Conservation (phyloP, 2,888 invertebrate genomes). For the Apamea sordens region DNA sequence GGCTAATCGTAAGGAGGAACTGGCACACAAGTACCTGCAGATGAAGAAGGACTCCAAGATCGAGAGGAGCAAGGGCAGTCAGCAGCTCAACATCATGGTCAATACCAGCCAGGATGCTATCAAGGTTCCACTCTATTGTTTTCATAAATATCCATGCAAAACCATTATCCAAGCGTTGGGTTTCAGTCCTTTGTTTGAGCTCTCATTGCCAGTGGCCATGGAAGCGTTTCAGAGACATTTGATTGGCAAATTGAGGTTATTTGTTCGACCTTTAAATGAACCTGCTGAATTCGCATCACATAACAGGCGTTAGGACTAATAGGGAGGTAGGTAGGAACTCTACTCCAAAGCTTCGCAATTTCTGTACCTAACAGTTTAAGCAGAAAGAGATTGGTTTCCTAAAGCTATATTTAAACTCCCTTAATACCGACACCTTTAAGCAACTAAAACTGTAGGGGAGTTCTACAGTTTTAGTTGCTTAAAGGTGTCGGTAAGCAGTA, state of each 20-base stretch:
- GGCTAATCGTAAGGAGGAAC: constrained; percentile 84
- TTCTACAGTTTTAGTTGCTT: no score
- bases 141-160: constrained; percentile 1
- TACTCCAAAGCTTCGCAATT: not conserved
- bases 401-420: not conserved
- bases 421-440: not conserved
- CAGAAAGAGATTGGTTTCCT: not conserved
- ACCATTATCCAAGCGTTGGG: not conserved
- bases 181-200: constrained; percentile 13
- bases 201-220: constrained; percentile 11
- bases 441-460: no score
- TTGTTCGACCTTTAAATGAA: constrained; percentile 1
- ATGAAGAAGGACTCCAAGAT: constrained; percentile 89
- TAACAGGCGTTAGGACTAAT: not conserved
- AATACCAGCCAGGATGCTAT: constrained; percentile 91
- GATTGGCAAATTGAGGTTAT: not conserved
- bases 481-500: no score
- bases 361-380: not conserved
- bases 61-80: constrained; percentile 86
- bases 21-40: constrained; percentile 85
- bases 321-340: not conserved
- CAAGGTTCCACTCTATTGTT: constrained; percentile 77
- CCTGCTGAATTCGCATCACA: not conserved
- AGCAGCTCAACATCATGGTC: constrained; percentile 91
- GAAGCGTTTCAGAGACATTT: not conserved